Evolutionary conservation across 2,888 invertebrate genomes (phyloP).

Genomic region (Hydropsyche betteni): DNA sequence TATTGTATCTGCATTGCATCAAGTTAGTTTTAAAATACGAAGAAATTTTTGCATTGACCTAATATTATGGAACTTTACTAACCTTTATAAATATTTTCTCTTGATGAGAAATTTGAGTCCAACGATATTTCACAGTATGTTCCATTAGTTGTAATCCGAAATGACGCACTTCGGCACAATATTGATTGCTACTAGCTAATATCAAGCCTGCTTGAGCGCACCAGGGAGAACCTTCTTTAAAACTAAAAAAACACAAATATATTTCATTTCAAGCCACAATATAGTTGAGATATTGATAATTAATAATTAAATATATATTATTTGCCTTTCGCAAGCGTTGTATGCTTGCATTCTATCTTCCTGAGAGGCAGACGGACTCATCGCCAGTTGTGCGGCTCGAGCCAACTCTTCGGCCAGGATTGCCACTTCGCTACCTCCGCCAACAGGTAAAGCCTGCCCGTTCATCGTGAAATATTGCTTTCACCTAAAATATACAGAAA

Average conservation of each 20-base stretch:
- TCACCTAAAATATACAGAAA: too few relatives aligned
- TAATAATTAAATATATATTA: not conserved
- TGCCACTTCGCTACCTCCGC: constrained; percentile 70
- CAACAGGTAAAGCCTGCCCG: constrained; percentile 56
- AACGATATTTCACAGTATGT: constrained; percentile 90
- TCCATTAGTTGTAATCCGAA: constrained; percentile 94
- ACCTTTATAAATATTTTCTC: constrained; percentile 91
- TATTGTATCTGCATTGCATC: not conserved
- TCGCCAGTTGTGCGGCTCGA: constrained; percentile 82
- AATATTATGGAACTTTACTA: constrained; percentile 51
- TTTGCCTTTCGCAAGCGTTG: constrained; percentile 78
- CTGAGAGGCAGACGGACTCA: constrained; percentile 81
- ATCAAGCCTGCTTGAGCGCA: constrained; percentile 89
- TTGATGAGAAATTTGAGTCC: constrained; percentile 87
- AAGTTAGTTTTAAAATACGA: not conserved
- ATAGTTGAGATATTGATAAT: not conserved
- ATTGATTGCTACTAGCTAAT: constrained; percentile 77
- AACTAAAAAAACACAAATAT: constrained; percentile 58
- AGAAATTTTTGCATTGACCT: not conserved
- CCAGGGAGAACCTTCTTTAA: constrained; percentile 85
- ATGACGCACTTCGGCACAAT: constrained; percentile 83
- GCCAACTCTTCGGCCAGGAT: constrained; percentile 81
- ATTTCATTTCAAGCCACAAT: too few relatives aligned
- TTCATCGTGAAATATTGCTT: not conserved
- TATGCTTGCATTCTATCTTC: constrained; percentile 83